A percentile compares a stretch with the other conserved stretches of the same genome.
Evolutionary conservation across 2,113 vertebrate species (phyloP).

Genomic region (Puntigrus tetrazona): DNA sequence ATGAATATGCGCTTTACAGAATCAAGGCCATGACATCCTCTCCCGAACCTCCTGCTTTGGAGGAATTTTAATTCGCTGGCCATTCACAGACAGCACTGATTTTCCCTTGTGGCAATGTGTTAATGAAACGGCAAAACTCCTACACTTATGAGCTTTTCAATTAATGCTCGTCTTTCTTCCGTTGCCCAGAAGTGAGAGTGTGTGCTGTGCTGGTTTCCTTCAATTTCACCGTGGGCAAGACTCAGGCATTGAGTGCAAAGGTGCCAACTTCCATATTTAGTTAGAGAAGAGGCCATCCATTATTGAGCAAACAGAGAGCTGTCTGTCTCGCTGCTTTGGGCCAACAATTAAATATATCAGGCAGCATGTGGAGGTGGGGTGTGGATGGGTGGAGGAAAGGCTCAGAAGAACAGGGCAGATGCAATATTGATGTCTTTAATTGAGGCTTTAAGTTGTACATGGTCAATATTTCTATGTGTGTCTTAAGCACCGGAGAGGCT

Average conservation of each 20-base stretch:
- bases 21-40: background rate
- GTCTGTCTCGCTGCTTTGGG: conserved; percentile 78
- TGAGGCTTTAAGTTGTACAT: conserved; percentile 77
- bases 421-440: conserved; percentile 79
- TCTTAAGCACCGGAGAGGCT: conserved; percentile 60
- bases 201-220: conserved; percentile 43
- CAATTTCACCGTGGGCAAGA: conserved; percentile 58
- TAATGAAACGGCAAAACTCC: conserved; percentile 21
- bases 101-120: conserved; percentile 10
- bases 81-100: background rate
- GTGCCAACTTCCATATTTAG: conserved; percentile 72
- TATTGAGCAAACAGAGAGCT: conserved; percentile 77
- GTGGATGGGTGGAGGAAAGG: conserved; percentile 44
- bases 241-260: conserved; percentile 59
- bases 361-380: conserved; percentile 48
- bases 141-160: conserved; percentile 44
- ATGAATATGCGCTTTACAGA: background rate
- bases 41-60: conserved; percentile 1
- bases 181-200: conserved; percentile 36
- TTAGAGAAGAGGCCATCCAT: conserved; percentile 72
- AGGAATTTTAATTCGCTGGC: background rate
- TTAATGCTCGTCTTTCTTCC: conserved; percentile 41
- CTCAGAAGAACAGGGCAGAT: conserved; percentile 69
- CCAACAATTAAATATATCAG: conserved; percentile 79
- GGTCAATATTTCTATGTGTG: conserved; percentile 66